Percentiles rank a stretch among this genome's conserved stretches.
These are phyloP conservation scores for Drosophila insularis DNA, from an alignment of 1,140 invertebrate genomes.

Conservation along the genomic window DNA sequence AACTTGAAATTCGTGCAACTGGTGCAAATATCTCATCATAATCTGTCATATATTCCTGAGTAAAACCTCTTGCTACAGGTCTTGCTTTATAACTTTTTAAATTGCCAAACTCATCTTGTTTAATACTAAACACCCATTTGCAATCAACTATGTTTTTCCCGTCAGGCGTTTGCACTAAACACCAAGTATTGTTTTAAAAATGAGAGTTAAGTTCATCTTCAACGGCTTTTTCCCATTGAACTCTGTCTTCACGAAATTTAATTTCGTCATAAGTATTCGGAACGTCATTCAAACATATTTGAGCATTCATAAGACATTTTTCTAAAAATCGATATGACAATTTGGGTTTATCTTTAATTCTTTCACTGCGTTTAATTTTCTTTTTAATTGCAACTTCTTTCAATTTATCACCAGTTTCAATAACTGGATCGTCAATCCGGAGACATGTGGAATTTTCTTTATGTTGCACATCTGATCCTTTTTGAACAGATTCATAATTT, in stretches of 20 bases:
- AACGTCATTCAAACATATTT: not conserved
- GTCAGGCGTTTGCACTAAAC: slow-evolving; percentile 6
- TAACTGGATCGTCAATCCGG: slow-evolving; percentile 11
- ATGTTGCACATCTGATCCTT: not conserved
- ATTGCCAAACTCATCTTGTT: slow-evolving; percentile 23
- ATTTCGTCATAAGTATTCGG: slow-evolving; percentile 18
- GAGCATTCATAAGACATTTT: no score
- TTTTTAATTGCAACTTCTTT: not conserved
- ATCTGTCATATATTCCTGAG: slow-evolving; percentile 73
- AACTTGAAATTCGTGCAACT: not conserved
- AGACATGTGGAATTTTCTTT: slow-evolving; percentile 7
- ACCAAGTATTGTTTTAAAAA: slow-evolving; percentile 16
- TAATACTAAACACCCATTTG: slow-evolving; percentile 9
- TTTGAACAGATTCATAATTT: slow-evolving; percentile 1
- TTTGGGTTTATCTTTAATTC: slow-evolving; percentile 1
- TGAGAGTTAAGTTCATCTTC: slow-evolving; percentile 22
- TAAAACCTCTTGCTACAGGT: slow-evolving; percentile 82
- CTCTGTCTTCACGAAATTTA: not conserved
- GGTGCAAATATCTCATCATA: slow-evolving; percentile 60
- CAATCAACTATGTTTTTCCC: slow-evolving; percentile 9
- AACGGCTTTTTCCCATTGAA: slow-evolving; percentile 16
- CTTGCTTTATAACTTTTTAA: slow-evolving; percentile 73
- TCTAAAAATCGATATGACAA: no score
- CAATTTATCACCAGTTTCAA: slow-evolving; percentile 3
- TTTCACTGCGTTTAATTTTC: slow-evolving; percentile 10